These are phyloP conservation scores for Urocitellus parryii DNA, from an alignment of 2,113 vertebrate genomes.

Conservation along the genomic window DNA sequence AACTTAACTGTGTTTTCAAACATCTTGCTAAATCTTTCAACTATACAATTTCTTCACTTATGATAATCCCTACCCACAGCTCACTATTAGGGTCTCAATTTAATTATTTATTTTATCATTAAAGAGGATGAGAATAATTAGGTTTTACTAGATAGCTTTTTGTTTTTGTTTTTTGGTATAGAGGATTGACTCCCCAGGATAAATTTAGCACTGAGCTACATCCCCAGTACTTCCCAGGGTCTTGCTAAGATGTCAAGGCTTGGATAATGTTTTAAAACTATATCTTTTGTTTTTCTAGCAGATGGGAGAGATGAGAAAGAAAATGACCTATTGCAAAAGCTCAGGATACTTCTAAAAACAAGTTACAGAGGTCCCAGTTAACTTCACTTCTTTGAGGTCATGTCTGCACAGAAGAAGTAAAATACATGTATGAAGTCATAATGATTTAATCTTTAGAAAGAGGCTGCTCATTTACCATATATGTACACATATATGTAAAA, in stretches of 20 bases:
- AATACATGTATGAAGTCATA: background rate
- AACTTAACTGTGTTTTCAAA: slow-evolving; percentile 33
- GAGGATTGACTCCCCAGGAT: too few relatives aligned
- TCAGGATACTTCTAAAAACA: background rate
- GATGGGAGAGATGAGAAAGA: background rate
- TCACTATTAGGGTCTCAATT: slow-evolving; percentile 12
- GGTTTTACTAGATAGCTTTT: background rate
- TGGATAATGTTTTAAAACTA: background rate
- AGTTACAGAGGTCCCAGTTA: background rate
- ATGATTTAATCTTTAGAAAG: background rate
- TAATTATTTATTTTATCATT: background rate
- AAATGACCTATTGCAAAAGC: background rate
- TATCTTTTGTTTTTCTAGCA: slow-evolving; percentile 24
- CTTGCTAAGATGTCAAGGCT: too few relatives aligned
- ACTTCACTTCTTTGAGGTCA: background rate
- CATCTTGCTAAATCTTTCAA: slow-evolving; percentile 1
- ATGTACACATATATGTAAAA: too few relatives aligned
- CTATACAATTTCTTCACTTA: slow-evolving; percentile 33
- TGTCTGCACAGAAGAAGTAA: background rate
- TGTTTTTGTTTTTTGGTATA: too few relatives aligned
- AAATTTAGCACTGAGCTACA: too few relatives aligned
- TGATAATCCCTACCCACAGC: background rate
- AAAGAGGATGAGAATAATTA: background rate
- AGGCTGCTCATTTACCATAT: background rate
- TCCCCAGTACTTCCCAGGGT: too few relatives aligned